Evolutionary conservation across 2,113 vertebrate genomes (phyloP).

Genomic region (Heliornis fulica): DNA sequence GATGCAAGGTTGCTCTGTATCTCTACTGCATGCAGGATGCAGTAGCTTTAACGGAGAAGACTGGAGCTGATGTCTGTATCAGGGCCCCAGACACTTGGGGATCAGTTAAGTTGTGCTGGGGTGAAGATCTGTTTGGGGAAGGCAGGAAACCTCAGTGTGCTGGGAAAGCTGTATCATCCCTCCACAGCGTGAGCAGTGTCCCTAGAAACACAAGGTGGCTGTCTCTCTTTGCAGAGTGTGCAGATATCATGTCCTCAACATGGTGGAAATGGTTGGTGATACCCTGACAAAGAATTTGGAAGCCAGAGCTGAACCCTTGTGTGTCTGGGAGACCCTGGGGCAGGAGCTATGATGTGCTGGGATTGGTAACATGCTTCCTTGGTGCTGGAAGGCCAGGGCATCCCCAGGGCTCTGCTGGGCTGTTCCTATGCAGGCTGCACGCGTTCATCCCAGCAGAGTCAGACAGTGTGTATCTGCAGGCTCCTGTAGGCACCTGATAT

Average conservation of each 20-base stretch:
- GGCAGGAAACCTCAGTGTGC: not conserved
- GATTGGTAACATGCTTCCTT: not conserved
- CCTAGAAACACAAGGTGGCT: not conserved
- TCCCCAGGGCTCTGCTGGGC: not conserved
- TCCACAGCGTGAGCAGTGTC: not conserved
- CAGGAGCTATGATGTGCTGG: not conserved
- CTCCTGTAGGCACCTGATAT: not conserved
- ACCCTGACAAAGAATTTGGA: not conserved
- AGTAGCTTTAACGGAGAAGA: not conserved
- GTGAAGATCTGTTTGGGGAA: not conserved
- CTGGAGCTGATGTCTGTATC: not conserved
- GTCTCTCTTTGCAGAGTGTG: not conserved
- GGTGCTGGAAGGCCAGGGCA: not conserved
- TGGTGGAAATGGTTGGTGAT: not conserved
- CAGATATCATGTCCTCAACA: not conserved
- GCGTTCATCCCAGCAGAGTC: not conserved
- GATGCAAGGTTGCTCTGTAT: not conserved
- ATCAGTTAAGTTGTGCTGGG: accelerated
- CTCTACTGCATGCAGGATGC: accelerated
- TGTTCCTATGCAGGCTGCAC: not conserved
- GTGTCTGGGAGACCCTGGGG: not conserved
- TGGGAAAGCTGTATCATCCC: not conserved
- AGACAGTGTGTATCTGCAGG: not conserved
- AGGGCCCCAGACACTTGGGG: accelerated
- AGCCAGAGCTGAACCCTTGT: not conserved